Evolutionary conservation across 2,797 vertebrate species (phyloP), one percentile per base, ranked within the genome.

Genomic region (Enoplosus armatus): DNA sequence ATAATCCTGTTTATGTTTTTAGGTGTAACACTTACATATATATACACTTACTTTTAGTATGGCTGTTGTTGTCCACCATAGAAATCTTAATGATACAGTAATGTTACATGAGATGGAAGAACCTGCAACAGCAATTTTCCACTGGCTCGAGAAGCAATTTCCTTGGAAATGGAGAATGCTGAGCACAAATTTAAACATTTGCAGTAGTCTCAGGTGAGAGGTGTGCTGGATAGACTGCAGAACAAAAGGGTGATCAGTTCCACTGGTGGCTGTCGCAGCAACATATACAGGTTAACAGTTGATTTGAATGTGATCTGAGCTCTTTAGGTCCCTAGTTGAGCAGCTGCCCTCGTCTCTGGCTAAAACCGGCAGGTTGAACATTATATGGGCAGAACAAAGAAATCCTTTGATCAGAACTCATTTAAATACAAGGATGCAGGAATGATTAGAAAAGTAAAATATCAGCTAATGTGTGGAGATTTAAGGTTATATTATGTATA

Each of bases 391-490:
- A 43, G 48, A 79, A 70, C 12, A 72, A 63, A 59, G 15, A 35
- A 8, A 20, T 24, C 1, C 1, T 3, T 27, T 45, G 69, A 56
- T 62, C 35, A 58, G 58, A 66, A 43, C 43, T 70, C 31, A 54
- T 77, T 85, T 73, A 18, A 73, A 24, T 33, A 48, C 27, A 63
- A 59, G 61, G 16, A 33, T 37, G 11, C 35, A 37, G 11, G 39
- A 35, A 62, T 77, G 47, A 79, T 31, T 24, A 15, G 20, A n/a
- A 77, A 68, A 47, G 22, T 43, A n/a, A 37, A 70, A 14, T 29
- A 24, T 37, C 43, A 20, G 27, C n/a, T 39, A 48, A 68, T 48
- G 22, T 72, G 31, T 7, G 5, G 31, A 33, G 24, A 45, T 64
- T 54, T 27, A 26, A 41, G 20, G 22, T 43, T 15, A 48, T 29